Conservation (phyloP, 2,113 vertebrate species). For the Amblyornis subalaris region DNA sequence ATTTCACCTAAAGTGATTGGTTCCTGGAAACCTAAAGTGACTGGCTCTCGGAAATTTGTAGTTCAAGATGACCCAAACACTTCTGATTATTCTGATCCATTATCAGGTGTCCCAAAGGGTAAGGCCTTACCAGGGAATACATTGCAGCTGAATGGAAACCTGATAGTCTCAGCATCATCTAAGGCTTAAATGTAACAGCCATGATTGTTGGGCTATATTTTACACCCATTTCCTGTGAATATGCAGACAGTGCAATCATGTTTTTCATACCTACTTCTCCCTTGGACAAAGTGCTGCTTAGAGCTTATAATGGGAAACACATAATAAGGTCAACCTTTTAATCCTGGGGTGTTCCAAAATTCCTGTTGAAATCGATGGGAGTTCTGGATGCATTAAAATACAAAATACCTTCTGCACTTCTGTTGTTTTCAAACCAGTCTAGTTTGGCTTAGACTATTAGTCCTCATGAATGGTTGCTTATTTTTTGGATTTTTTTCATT, state of each 20-base stretch:
- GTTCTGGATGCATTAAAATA: not conserved
- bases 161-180: constrained; percentile 62
- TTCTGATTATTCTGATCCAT: constrained; percentile 93
- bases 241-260: constrained; percentile 55
- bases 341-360: not conserved
- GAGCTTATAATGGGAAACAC: not conserved
- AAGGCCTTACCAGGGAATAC: constrained; percentile 88
- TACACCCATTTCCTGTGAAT: constrained; percentile 25
- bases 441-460: not conserved
- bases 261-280: constrained; percentile 7
- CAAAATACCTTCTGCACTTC: not conserved
- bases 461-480: not conserved
- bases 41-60: constrained; percentile 94
- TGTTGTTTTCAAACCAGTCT: not conserved
- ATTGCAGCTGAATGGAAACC: constrained; percentile 83
- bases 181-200: not conserved
- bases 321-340: not conserved
- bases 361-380: not conserved
- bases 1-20: constrained; percentile 92
- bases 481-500: not conserved
- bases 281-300: not conserved
- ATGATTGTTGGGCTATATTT: not conserved
- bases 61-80: constrained; percentile 93
- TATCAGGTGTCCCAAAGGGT: constrained; percentile 97
- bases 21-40: constrained; percentile 94